These are phyloP conservation scores for Microtus oregoni DNA, from an alignment of 2,113 vertebrate species.

Conservation along the genomic window DNA sequence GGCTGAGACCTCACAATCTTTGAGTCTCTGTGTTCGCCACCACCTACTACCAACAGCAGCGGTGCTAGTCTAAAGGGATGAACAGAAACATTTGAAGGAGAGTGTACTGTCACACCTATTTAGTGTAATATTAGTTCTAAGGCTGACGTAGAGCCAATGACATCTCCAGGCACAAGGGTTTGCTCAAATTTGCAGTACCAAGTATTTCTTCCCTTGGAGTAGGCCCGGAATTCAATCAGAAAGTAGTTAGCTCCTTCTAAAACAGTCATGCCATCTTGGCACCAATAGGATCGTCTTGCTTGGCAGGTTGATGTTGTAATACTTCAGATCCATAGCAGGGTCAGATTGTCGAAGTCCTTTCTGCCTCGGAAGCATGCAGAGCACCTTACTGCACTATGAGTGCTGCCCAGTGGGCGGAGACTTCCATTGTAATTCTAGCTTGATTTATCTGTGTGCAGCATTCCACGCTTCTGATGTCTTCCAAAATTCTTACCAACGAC, in stretches of 20 bases:
- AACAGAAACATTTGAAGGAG: neutral
- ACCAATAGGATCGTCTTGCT: neutral
- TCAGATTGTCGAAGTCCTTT: neutral
- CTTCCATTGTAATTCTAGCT: neutral
- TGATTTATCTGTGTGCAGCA: neutral
- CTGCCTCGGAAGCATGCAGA: neutral
- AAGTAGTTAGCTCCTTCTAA: neutral
- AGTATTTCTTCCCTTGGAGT: neutral
- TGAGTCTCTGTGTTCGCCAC: neutral
- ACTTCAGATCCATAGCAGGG: too few species aligned
- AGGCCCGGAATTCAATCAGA: neutral
- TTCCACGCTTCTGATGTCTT: neutral
- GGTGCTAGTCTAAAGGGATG: neutral
- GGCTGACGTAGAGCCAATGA: neutral
- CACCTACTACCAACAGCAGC: too few species aligned
- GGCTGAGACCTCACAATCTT: neutral
- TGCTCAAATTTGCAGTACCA: neutral
- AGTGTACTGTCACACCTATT: neutral
- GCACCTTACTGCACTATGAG: neutral
- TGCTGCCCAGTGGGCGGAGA: too few species aligned
- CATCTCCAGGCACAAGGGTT: neutral
- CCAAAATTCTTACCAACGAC: neutral
- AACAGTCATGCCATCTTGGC: neutral
- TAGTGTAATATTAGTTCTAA: neutral
- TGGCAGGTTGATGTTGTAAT: neutral